Conservation (phyloP, 2,888 invertebrate species). For the Thymelicus sylvestris region DNA sequence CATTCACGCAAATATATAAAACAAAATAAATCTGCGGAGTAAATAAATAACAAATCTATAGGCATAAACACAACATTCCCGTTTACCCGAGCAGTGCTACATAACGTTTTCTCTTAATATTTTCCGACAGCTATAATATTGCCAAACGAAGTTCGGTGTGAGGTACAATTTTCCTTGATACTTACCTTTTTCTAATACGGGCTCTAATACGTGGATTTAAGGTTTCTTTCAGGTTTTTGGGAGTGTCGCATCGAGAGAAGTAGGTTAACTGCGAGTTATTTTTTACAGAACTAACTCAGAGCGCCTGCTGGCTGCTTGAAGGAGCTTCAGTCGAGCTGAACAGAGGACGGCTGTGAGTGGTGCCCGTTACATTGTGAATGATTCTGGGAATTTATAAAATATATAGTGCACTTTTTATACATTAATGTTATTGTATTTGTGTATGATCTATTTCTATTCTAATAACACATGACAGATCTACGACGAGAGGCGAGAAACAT, state of each 20-base stretch:
- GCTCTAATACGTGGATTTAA: constrained; percentile 1
- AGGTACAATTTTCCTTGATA: constrained; percentile 22
- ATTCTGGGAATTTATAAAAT: constrained; percentile 5
- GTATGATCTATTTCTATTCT: too few relatives aligned
- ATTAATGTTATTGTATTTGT: too few relatives aligned
- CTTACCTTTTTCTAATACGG: not conserved
- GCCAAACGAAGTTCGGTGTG: constrained; percentile 15
- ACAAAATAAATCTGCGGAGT: too few relatives aligned
- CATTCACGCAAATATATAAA: too few relatives aligned
- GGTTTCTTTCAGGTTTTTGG: constrained; percentile 29
- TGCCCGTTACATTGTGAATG: constrained; percentile 18
- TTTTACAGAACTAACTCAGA: constrained; percentile 49
- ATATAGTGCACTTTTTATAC: too few relatives aligned
- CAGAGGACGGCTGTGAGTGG: constrained; percentile 19
- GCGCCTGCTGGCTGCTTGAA: constrained; percentile 40
- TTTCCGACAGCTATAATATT: constrained; percentile 11
- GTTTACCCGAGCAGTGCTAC: not conserved
- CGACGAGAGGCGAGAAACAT: too few relatives aligned
- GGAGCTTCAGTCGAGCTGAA: constrained; percentile 40
- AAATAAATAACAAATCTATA: not conserved
- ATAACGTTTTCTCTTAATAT: constrained; percentile 13
- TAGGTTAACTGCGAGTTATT: constrained; percentile 57
- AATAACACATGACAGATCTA: too few relatives aligned
- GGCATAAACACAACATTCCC: not conserved
- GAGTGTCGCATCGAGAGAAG: constrained; percentile 42